Percentiles rank a stretch among this genome's conserved stretches.
phyloP scores from a whole-genome alignment of 2,888 invertebrate genomes.

The Temnothorax ravouxi region DNA sequence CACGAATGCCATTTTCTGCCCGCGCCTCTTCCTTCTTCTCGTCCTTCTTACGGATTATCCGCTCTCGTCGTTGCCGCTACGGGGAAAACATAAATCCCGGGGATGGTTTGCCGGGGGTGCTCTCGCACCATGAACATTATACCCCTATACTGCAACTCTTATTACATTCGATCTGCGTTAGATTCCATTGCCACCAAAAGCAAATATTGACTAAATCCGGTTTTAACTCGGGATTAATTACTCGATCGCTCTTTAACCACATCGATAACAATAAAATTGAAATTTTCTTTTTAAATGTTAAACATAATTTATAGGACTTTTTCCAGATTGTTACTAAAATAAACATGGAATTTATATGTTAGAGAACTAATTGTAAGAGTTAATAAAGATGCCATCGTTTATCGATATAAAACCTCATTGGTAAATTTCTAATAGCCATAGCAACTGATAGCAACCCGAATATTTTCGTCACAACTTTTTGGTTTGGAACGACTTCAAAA shows the following conservation, averaged over 20 bases:
- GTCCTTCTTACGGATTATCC: slow-evolving; percentile 54
- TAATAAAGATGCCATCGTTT: not conserved
- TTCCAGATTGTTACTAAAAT: not conserved
- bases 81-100: slow-evolving; percentile 57
- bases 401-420: not conserved
- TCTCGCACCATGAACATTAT: slow-evolving; percentile 27
- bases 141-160: slow-evolving; percentile 25
- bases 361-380: not conserved
- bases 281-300: not conserved
- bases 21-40: slow-evolving; percentile 5
- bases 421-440: not conserved
- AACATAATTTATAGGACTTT: not conserved
- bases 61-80: slow-evolving; percentile 24
- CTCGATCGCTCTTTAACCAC: not conserved
- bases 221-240: not conserved
- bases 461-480: slow-evolving; percentile 13
- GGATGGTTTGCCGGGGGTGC: slow-evolving; percentile 2
- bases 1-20: slow-evolving; percentile 46
- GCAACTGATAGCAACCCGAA: no score
- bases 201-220: not conserved
- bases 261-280: not conserved
- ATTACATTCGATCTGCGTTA: slow-evolving; percentile 42
- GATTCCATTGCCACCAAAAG: not conserved
- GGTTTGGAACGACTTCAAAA: not conserved
- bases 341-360: not conserved